phyloP scores from a whole-genome alignment of 2,113 vertebrate species.

The Eublepharis macularius region DNA sequence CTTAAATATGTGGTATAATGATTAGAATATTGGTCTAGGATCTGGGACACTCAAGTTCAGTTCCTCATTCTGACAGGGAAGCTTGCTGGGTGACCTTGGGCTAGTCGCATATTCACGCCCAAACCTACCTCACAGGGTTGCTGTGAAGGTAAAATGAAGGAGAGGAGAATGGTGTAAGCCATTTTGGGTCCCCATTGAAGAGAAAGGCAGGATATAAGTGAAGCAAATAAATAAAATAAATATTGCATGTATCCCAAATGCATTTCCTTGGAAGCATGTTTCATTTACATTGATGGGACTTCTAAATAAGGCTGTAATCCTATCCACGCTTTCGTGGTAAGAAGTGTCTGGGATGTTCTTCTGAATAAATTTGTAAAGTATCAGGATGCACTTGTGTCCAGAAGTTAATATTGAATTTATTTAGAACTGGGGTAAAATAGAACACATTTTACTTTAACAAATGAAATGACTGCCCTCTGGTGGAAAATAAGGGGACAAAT shows the following conservation, averaged over 20 bases:
- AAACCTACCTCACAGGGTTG: no score
- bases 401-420: not conserved
- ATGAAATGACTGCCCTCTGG: constrained; percentile 57
- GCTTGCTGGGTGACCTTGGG: no score
- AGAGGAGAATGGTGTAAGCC: no score
- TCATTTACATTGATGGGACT: not conserved
- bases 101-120: no score
- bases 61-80: no score
- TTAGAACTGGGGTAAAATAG: not conserved
- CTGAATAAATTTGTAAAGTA: not conserved
- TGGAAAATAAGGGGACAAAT: constrained; percentile 30
- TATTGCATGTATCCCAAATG: not conserved
- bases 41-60: no score
- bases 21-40: no score
- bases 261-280: not conserved
- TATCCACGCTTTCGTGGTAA: not conserved
- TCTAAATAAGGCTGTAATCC: not conserved
- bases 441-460: not conserved
- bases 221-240: not conserved
- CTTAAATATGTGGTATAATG: no score
- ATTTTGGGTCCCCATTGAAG: no score
- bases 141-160: no score
- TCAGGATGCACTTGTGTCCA: not conserved
- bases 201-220: not conserved
- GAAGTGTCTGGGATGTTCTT: not conserved